Conservation (phyloP, 2,888 invertebrate genomes). For the Blastobasis adustella region DNA sequence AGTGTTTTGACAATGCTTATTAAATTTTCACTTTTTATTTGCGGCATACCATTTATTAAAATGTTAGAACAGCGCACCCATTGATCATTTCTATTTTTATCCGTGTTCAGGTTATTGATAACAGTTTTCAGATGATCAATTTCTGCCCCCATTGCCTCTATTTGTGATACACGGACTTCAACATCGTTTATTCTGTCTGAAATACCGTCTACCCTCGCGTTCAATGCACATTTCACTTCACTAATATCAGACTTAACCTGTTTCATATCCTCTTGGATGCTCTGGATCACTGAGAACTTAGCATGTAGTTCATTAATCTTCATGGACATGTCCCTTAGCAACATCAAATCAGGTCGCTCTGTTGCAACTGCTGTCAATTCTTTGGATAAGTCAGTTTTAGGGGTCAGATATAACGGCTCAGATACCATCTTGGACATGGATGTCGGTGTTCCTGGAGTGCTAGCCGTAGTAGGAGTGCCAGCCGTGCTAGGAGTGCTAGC, state of each 20-base stretch:
- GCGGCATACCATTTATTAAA: slow-evolving; percentile 7
- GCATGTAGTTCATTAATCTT: too few relatives aligned
- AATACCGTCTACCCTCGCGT: not conserved
- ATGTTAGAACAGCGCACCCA: slow-evolving; percentile 8
- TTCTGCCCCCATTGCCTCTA: not conserved
- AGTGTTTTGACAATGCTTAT: slow-evolving; percentile 3
- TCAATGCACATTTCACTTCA: not conserved
- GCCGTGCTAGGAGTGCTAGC: too few relatives aligned
- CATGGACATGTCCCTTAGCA: too few relatives aligned
- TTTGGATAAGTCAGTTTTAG: too few relatives aligned
- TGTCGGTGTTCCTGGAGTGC: too few relatives aligned
- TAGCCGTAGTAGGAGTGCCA: too few relatives aligned
- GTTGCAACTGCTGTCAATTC: too few relatives aligned
- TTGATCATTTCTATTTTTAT: slow-evolving; percentile 1
- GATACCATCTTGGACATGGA: too few relatives aligned
- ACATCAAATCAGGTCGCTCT: too few relatives aligned
- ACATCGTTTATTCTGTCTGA: not conserved
- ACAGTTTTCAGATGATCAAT: not conserved
- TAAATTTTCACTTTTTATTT: slow-evolving; percentile 7
- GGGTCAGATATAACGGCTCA: too few relatives aligned
- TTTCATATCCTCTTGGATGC: not conserved
- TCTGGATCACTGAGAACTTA: not conserved
- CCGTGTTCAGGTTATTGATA: not conserved
- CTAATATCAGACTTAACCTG: not conserved
- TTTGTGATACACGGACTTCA: not conserved